These are phyloP conservation scores for Drosophila siamana DNA, from an alignment of 2,888 invertebrate species.

Conservation along the genomic window DNA sequence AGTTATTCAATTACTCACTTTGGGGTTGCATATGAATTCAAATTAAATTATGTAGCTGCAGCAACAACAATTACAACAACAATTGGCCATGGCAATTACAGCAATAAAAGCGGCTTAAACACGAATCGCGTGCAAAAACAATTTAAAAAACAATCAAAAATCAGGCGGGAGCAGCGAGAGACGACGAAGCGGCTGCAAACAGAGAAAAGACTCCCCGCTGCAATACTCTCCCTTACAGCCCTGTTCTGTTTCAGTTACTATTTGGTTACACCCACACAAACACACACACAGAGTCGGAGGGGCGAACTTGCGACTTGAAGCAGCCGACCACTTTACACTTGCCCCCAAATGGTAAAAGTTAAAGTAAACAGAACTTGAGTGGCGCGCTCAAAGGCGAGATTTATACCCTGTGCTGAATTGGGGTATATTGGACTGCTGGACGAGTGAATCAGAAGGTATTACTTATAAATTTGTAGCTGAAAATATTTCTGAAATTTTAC, in stretches of 20 bases:
- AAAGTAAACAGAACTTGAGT: constrained; percentile 76
- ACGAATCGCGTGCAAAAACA: constrained; percentile 81
- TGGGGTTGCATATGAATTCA: constrained; percentile 73
- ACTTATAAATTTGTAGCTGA: no score
- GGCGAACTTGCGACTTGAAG: constrained; percentile 30
- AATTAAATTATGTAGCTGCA: constrained; percentile 77
- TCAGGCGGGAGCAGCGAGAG: constrained; percentile 13
- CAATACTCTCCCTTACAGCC: constrained; percentile 5
- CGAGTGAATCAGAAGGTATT: no score
- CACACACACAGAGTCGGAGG: constrained; percentile 16
- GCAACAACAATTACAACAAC: constrained; percentile 43
- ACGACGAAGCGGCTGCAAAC: background rate
- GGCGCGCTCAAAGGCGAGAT: constrained; percentile 43
- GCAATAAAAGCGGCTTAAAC: constrained; percentile 75
- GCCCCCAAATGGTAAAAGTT: constrained; percentile 77
- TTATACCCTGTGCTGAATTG: background rate
- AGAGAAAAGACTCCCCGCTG: background rate
- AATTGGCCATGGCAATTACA: constrained; percentile 66
- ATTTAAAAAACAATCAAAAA: constrained; percentile 81
- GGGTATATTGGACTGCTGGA: constrained; percentile 1
- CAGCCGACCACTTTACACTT: constrained; percentile 73
- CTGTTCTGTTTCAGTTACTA: constrained; percentile 29
- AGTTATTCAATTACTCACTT: constrained; percentile 84
- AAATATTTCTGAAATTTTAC: no score
- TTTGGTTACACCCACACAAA: constrained; percentile 52